Base-by-base conservation (phyloP, 1,140 invertebrate species). In the Brachionus plicatilis region DNA sequence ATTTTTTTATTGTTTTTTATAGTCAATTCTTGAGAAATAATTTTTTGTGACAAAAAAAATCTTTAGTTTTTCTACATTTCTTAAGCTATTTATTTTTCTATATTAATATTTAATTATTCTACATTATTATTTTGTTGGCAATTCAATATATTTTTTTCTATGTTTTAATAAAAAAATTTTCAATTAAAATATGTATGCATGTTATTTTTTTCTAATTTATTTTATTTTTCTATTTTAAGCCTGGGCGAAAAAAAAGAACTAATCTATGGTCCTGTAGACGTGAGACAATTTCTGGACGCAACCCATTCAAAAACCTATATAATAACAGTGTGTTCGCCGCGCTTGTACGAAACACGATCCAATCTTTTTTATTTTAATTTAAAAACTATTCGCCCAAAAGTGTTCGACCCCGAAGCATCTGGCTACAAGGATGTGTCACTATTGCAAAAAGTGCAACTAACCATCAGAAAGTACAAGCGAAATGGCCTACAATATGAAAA, bases 401-500 rank as follows among this genome's bases (percentile, higher is more conserved):
- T 3, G 1, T 14, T 76, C 1, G 45, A 76, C 1, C 37, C 41
- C 9, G 43, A 50, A 2, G 24, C n/a, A 33, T 27, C 45, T 33
- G 50, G 27, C n/a, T 27, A 27, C 27, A 27, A 50, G 45, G 47
- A 50, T 1, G 4, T 14, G 53, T 50, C 12, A 0, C 43, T 41
- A 12, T 29, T 82, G 20, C 53, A 82, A 68, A 82, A 82, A 82
- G 33, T 82, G 65, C 79, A 82, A 43, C 8, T 82, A 24, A 82
- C 79, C 7, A 68, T 82, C 3, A 11, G 79, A 12, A 82, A 82
- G 27, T 82, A 82, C 37, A 53, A 33, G 24, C 29, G 65, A 27
- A 82, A 60, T 14, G 65, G 65, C 24, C 7, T 82, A 29, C 79
- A 60, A 27, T 60, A 68, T 29, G 79, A 82, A 68, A 82, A 43